A percentile compares a stretch with the other conserved stretches of the same genome.
Conservation (phyloP, 1,140 invertebrate species). For the Melanaphis sacchari region DNA sequence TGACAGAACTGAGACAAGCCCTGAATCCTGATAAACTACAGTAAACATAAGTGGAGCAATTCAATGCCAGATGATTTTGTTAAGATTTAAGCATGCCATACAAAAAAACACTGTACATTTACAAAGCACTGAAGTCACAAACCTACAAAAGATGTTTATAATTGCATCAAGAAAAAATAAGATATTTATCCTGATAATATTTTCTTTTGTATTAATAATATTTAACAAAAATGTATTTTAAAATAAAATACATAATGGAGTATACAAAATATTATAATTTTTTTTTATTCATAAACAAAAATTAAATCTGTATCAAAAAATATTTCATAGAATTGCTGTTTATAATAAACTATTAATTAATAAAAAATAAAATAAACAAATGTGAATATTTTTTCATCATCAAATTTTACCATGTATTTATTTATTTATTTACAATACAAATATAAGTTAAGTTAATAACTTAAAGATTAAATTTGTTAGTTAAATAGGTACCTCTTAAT, state of each 20-base stretch:
- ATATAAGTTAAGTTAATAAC: not conserved
- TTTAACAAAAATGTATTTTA: not conserved
- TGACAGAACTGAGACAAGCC: conserved; percentile 6
- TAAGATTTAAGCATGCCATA: not conserved
- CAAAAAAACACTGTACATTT: not conserved
- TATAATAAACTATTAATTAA: not conserved
- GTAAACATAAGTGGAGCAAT: conserved; percentile 32
- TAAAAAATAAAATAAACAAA: not conserved
- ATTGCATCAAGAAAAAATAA: not conserved
- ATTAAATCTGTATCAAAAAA: not conserved
- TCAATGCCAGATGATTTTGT: not conserved
- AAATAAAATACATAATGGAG: not conserved
- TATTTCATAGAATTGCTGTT: not conserved
- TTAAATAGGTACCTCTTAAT: not conserved
- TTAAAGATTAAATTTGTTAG: not conserved
- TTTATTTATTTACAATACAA: not conserved
- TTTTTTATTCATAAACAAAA: not conserved
- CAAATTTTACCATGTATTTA: not conserved
- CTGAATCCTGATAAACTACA: not conserved
- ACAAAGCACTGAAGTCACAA: not conserved
- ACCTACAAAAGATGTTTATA: not conserved
- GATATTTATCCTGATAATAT: not conserved
- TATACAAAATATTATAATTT: not conserved
- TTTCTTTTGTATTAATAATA: not conserved
- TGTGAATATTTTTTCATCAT: not conserved